phyloP scores from a whole-genome alignment of 1,140 invertebrate species.

The Aleiodes sp. region DNA sequence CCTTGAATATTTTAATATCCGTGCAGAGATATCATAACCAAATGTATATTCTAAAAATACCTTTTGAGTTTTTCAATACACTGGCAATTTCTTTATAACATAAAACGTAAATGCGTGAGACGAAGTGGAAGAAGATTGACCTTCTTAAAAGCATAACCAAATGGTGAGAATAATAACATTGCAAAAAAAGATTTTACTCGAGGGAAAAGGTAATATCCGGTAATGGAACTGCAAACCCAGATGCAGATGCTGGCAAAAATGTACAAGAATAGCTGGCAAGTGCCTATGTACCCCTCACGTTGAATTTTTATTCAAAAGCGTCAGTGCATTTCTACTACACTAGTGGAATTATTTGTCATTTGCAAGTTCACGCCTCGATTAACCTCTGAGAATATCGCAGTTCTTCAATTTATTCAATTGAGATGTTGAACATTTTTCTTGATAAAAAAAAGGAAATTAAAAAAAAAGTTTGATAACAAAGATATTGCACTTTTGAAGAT shows the following conservation, averaged over 20 bases:
- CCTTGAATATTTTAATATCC: neutral
- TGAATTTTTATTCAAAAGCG: neutral
- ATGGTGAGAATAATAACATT: neutral
- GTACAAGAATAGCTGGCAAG: neutral
- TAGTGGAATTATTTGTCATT: neutral
- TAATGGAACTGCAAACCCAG: slow-evolving; percentile 10
- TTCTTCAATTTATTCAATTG: no score
- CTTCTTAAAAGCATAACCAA: neutral
- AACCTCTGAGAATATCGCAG: neutral
- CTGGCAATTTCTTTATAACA: neutral
- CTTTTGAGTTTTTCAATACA: slow-evolving; percentile 1
- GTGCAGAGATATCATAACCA: neutral
- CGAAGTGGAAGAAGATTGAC: neutral
- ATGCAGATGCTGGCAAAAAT: slow-evolving; percentile 5
- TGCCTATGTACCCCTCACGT: neutral
- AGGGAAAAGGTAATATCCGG: slow-evolving; percentile 2
- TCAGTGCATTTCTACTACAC: neutral
- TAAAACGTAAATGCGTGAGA: neutral
- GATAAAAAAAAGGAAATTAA: no score
- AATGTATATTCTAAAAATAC: neutral
- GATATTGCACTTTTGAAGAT: neutral
- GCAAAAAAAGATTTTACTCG: neutral
- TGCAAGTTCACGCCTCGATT: neutral
- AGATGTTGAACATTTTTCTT: no score
- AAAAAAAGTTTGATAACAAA: neutral